Percentiles rank a stretch among this genome's conserved stretches.
Conservation (phyloP, 2,113 vertebrate species). For the Drymodes brunneopygia region DNA sequence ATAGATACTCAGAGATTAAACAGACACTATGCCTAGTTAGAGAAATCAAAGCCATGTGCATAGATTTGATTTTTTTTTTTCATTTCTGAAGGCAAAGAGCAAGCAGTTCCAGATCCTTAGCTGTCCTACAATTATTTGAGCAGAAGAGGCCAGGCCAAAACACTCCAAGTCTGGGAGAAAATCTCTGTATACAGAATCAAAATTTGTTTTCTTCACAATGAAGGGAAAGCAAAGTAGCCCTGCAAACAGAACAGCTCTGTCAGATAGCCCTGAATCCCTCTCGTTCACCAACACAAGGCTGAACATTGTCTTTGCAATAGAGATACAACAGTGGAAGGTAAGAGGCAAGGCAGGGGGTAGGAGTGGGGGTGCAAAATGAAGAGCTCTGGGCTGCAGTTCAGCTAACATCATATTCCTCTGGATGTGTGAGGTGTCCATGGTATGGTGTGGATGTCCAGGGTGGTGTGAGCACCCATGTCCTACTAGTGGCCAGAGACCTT, state of each 20-base stretch:
- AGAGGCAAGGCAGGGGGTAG: neutral
- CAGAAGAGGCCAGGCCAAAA: neutral
- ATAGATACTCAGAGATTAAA: neutral
- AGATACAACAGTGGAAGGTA: neutral
- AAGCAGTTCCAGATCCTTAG: neutral
- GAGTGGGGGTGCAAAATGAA: neutral
- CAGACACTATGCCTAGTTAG: neutral
- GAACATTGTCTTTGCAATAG: neutral
- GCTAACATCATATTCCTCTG: neutral
- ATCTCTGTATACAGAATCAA: neutral
- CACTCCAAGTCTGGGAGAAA: neutral
- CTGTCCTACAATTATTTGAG: neutral
- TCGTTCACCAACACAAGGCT: fast-evolving
- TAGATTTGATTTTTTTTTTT: neutral
- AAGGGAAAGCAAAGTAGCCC: neutral
- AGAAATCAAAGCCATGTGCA: neutral
- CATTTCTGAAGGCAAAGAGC: neutral
- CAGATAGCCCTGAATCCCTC: neutral
- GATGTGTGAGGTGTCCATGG: neutral
- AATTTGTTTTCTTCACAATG: neutral
- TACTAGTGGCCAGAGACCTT: neutral
- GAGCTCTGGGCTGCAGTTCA: neutral
- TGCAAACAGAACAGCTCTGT: neutral
- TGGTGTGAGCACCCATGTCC: neutral
- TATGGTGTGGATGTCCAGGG: neutral